Evolutionary conservation across 2,888 invertebrate genomes (phyloP).

Genomic region (Mycalesis mineus): DNA sequence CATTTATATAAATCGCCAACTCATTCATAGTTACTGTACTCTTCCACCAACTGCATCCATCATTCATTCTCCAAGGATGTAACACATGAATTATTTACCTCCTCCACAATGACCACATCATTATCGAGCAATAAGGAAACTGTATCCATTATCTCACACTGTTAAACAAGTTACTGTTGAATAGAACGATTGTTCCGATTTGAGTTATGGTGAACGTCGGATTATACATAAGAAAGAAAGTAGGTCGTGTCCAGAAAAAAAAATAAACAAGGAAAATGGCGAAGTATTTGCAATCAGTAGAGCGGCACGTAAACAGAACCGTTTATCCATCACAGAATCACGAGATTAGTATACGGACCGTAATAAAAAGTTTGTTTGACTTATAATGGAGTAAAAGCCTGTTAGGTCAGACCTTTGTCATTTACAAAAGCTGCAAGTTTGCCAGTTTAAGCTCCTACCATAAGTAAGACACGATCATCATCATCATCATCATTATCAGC

Average conservation of each 20-base stretch:
- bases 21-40: too few relatives aligned
- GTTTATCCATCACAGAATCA: slow-evolving; percentile 27
- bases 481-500: too few relatives aligned
- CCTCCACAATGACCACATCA: slow-evolving; percentile 4
- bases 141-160: slow-evolving; percentile 19
- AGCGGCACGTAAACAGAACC: slow-evolving; percentile 30
- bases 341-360: slow-evolving; percentile 23
- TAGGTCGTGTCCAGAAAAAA: slow-evolving; percentile 29
- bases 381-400: too few relatives aligned
- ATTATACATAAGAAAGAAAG: slow-evolving; percentile 24
- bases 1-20: too few relatives aligned
- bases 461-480: too few relatives aligned
- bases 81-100: not conserved
- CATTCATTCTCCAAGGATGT: not conserved
- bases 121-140: slow-evolving; percentile 11
- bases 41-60: too few relatives aligned
- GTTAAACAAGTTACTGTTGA: slow-evolving; percentile 21
- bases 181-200: slow-evolving; percentile 13
- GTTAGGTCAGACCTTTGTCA: too few relatives aligned
- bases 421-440: too few relatives aligned
- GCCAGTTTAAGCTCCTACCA: too few relatives aligned
- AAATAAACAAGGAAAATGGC: slow-evolving; percentile 21
- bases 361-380: slow-evolving; percentile 27
- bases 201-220: slow-evolving; percentile 23
- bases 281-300: slow-evolving; percentile 29